A percentile compares a stretch with the other conserved stretches of the same genome.
Evolutionary conservation across 2,888 invertebrate species (phyloP).

Genomic region (Caenorhabditis afra): DNA sequence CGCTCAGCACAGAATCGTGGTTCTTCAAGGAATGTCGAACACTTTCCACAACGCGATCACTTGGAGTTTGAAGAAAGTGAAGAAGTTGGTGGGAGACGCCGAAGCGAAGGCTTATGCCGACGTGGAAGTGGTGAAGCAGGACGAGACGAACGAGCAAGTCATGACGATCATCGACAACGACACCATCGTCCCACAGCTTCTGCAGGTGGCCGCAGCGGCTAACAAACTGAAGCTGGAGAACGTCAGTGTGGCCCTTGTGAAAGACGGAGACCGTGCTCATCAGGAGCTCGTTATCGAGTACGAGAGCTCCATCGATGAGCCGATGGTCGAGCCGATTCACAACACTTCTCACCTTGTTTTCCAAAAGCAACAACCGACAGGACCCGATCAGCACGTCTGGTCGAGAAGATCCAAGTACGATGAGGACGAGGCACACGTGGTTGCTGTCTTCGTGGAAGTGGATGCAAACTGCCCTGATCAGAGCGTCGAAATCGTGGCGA

Average conservation of each 20-base stretch:
- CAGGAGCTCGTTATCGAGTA: slow-evolving; percentile 73
- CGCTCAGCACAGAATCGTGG: slow-evolving; percentile 72
- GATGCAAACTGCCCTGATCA: slow-evolving; percentile 73
- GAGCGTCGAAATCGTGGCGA: slow-evolving; percentile 70
- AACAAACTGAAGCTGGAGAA: slow-evolving; percentile 72
- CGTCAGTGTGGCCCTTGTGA: slow-evolving; percentile 70
- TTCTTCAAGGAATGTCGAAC: slow-evolving; percentile 71
- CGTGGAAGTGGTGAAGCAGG: slow-evolving; percentile 66
- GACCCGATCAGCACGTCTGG: slow-evolving; percentile 60
- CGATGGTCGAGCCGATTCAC: slow-evolving; percentile 36
- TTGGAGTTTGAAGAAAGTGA: slow-evolving; percentile 73
- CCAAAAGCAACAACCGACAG: slow-evolving; percentile 48
- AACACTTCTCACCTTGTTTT: slow-evolving; percentile 56
- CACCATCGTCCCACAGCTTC: slow-evolving; percentile 68
- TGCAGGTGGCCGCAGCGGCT: slow-evolving; percentile 72
- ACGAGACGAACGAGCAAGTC: slow-evolving; percentile 59
- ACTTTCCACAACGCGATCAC: slow-evolving; percentile 74
- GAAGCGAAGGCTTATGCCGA: slow-evolving; percentile 59
- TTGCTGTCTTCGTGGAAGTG: slow-evolving; percentile 72
- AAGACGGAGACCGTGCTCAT: slow-evolving; percentile 69
- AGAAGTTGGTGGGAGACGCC: slow-evolving; percentile 64
- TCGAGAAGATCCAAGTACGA: slow-evolving; percentile 62
- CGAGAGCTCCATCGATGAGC: slow-evolving; percentile 66
- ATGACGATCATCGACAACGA: slow-evolving; percentile 70
- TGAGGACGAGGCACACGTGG: slow-evolving; percentile 66